Percentiles rank a stretch among this genome's conserved stretches.
Conservation (phyloP, 2,888 invertebrate genomes). For the Limenitis camilla region DNA sequence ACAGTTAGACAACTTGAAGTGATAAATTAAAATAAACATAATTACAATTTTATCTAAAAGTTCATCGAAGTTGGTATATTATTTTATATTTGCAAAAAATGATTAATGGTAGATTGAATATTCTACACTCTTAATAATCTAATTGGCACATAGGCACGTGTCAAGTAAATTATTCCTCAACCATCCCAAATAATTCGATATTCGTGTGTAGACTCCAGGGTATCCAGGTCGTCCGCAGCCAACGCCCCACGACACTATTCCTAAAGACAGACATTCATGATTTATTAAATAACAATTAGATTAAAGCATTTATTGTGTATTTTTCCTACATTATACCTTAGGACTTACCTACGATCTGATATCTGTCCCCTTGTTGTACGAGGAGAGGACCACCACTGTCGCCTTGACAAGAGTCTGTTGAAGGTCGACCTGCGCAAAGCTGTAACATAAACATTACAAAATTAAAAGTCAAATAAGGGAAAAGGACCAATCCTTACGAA, state of each 20-base stretch:
- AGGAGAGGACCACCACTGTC: conserved; percentile 90
- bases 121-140: conserved; percentile 11
- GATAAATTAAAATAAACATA: too few relatives aligned
- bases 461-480: too few relatives aligned
- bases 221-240: conserved; percentile 83
- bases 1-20: too few relatives aligned
- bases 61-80: too few relatives aligned
- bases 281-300: too few relatives aligned
- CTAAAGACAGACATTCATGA: too few relatives aligned
- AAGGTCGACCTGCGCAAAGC: conserved; percentile 87
- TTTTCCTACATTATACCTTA: not conserved
- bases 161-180: conserved; percentile 82
- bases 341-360: conserved; percentile 83
- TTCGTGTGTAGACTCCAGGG: conserved; percentile 84
- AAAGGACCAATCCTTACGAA: too few relatives aligned
- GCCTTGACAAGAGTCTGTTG: conserved; percentile 90
- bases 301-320: too few relatives aligned
- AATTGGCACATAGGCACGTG: conserved; percentile 79
- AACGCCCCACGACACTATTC: conserved; percentile 91
- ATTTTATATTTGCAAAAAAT: too few relatives aligned
- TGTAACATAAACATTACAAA: conserved; percentile 35
- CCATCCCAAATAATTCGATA: conserved; percentile 82
- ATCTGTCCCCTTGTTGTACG: conserved; percentile 82
- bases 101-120: too few relatives aligned
- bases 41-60: too few relatives aligned